These are phyloP conservation scores for Caiman crocodilus DNA, from an alignment of 2,797 vertebrate species.

Conservation along the genomic window DNA sequence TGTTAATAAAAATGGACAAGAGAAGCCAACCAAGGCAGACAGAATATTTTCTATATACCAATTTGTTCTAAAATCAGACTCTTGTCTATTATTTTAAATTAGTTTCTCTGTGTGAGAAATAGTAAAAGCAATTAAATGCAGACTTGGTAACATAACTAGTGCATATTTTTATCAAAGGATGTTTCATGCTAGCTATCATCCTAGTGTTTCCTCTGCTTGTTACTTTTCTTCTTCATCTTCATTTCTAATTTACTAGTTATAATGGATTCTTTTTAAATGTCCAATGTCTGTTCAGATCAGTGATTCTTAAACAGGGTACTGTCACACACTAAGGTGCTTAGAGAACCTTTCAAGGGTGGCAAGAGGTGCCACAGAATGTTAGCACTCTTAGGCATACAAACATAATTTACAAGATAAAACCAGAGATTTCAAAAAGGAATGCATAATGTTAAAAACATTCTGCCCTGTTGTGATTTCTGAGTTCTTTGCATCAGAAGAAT, in stretches of 20 bases:
- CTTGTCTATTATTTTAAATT: constrained; percentile 69
- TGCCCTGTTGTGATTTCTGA: no score
- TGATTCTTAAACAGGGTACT: no score
- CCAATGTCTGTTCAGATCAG: not conserved
- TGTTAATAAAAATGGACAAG: constrained; percentile 71
- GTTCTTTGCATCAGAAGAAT: no score
- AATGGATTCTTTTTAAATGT: constrained; percentile 58
- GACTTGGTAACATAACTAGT: constrained; percentile 44
- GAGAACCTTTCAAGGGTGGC: no score
- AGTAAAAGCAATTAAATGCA: constrained; percentile 54
- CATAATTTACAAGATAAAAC: no score
- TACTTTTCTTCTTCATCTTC: constrained; percentile 44
- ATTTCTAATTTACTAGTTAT: constrained; percentile 49
- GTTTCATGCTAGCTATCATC: constrained; percentile 28
- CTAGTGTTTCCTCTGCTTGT: constrained; percentile 38
- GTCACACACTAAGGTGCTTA: no score
- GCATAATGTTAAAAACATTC: no score
- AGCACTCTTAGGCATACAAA: no score
- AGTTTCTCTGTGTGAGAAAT: constrained; percentile 62
- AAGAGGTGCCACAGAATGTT: no score
- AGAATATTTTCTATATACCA: constrained; percentile 61
- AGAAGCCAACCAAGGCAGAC: constrained; percentile 66
- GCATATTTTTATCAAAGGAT: constrained; percentile 51
- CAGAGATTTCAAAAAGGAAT: no score
- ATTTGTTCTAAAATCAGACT: constrained; percentile 54